Evolutionary conservation across 2,113 vertebrate species (phyloP), one percentile per base, ranked within the genome.

Genomic region (Gavialis gangeticus): DNA sequence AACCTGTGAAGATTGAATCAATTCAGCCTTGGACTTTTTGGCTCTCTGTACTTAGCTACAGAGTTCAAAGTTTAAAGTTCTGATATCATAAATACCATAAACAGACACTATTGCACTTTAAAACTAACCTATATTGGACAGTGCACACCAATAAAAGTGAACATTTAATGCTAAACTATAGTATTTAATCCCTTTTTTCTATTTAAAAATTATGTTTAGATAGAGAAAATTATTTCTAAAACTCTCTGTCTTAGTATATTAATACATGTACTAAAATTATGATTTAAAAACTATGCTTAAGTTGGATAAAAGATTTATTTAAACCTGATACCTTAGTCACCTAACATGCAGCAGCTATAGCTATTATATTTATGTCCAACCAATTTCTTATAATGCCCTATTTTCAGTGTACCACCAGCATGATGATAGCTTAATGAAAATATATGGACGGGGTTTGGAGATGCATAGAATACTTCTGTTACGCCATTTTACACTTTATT

Each of bases 241-340:
- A 37, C 69, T 73, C 46, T 46, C 46, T 46, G 46, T 7, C 46
- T 46, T 46, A 7, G 46, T 46, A 46, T 46, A 46, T 46, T 46
- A 46, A 46, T 46, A 46, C 46, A 46, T 46, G 46, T 7, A 46
- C 46, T 46, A 46, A 46, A 46, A 46, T 46, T 46, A 46, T 46
- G 46, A 46, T 46, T 90, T 93, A 55, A 60, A 93, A 95, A 81
- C 79, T 63, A 89, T 79, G 21, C 10, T 76, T 82, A 86, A 79
- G 69, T 90, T 85, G 56, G 55, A 4, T 18, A 92, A 62, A 90
- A 79, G n/a, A 46, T 76, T 34, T 86, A 46, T 54, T 56, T 62
- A 94, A 88, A 3, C 60, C 76, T 2, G 77, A 85, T 77, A 57
- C 25, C 27, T 69, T 79, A 79, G 64, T 11, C 22, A n/a, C 75